phyloP scores from a whole-genome alignment of 2,113 vertebrate species.

The Entomyzon cyanotis region DNA sequence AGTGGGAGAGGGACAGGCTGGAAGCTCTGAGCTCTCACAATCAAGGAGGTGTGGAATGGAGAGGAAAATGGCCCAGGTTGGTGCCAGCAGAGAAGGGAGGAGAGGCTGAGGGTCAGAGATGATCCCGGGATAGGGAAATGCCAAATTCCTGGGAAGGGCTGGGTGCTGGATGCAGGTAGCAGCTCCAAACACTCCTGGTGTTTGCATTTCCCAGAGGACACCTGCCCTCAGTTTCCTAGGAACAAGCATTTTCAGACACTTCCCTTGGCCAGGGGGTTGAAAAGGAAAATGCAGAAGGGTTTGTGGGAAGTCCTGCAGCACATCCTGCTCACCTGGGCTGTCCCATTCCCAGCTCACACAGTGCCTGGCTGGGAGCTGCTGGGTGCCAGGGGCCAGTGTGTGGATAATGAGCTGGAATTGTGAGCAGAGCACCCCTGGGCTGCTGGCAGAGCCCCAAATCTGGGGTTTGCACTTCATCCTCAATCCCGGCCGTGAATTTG shows the following conservation, averaged over 20 bases:
- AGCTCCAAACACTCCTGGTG: too few relatives aligned
- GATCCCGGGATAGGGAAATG: background rate
- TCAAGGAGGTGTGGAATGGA: background rate
- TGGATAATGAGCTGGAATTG: background rate
- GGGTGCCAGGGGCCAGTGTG: background rate
- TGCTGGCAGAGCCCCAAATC: background rate
- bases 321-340: background rate
- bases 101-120: background rate
- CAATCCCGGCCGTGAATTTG: background rate
- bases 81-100: background rate
- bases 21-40: background rate
- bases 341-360: background rate
- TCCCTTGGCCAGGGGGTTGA: background rate
- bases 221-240: background rate
- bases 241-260: background rate
- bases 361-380: background rate
- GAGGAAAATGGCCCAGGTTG: background rate
- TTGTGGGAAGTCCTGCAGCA: background rate
- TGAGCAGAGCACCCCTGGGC: background rate
- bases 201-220: background rate
- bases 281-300: background rate
- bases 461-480: background rate
- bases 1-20: background rate
- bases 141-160: fast-evolving
- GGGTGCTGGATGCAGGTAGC: background rate